Conservation (phyloP, 2,888 invertebrate genomes). For the Neoitamus cyanurus region DNA sequence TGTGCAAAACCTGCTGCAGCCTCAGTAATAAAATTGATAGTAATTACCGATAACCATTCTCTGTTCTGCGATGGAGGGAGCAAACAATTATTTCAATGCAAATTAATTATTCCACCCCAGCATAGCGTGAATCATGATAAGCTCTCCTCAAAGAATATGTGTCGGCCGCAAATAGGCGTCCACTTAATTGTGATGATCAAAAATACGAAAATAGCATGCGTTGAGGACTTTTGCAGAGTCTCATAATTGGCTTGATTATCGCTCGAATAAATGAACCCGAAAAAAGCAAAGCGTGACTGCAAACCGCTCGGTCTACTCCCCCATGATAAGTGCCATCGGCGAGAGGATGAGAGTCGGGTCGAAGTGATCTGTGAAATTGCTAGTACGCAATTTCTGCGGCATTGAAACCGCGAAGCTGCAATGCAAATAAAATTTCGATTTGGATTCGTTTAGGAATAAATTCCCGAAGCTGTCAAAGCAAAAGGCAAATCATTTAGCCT, state of each 20-base stretch:
- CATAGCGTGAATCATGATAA: not conserved
- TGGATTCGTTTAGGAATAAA: conserved; percentile 10
- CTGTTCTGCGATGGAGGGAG: not conserved
- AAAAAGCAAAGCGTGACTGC: not conserved
- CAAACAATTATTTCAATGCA: not conserved
- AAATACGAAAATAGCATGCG: not conserved
- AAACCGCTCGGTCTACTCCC: not conserved
- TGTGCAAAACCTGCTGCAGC: not conserved
- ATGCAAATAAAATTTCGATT: conserved; percentile 33
- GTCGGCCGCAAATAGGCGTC: not conserved
- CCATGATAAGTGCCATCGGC: not conserved
- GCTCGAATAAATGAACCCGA: not conserved
- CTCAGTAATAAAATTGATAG: not conserved
- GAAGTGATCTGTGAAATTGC: not conserved
- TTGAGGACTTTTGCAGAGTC: not conserved
- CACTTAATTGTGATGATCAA: not conserved
- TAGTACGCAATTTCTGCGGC: conserved; percentile 17
- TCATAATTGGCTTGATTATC: not conserved
- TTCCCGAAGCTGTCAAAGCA: not conserved
- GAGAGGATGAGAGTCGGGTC: not conserved
- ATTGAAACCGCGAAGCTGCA: not conserved
- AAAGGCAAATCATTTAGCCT: conserved; percentile 50
- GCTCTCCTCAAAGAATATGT: not conserved
- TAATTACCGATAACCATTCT: not conserved
- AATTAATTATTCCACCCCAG: not conserved